Evolutionary conservation across 2,113 vertebrate species (phyloP).

Genomic region (Zapornia atra): DNA sequence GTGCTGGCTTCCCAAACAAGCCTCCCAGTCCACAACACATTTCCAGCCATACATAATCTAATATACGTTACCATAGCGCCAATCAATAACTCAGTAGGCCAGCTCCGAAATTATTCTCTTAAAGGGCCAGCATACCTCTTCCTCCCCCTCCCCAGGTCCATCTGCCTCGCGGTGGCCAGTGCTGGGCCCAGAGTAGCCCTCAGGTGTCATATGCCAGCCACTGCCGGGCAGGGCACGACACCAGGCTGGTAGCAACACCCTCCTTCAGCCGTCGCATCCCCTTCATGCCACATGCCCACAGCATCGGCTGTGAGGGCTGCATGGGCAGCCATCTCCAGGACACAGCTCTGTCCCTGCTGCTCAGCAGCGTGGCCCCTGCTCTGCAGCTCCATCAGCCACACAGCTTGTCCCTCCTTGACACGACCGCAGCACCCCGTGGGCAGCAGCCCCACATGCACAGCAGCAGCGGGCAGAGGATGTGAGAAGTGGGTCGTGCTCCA

Average conservation of each 20-base stretch:
- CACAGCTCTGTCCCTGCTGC: accelerated
- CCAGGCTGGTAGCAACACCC: accelerated
- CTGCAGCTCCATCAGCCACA: accelerated
- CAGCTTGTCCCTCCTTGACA: background rate
- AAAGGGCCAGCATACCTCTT: conserved; percentile 69
- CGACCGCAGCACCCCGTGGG: accelerated
- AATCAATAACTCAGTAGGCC: conserved; percentile 78
- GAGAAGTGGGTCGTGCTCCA: background rate
- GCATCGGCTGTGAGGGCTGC: accelerated
- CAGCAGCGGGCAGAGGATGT: accelerated
- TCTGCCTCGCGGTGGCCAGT: background rate
- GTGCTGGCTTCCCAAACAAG: conserved; percentile 62
- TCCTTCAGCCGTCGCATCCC: background rate
- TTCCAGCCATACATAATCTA: conserved; percentile 81
- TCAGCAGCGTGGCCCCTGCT: background rate
- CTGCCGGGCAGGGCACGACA: accelerated
- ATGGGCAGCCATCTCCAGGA: background rate
- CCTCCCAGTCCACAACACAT: conserved; percentile 66
- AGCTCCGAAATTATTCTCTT: conserved; percentile 73
- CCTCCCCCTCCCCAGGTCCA: background rate
- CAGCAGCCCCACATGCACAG: accelerated
- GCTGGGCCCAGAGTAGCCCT: background rate
- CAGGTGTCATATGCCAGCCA: background rate
- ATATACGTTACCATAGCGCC: conserved; percentile 82
- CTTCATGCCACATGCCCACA: accelerated